Percentiles rank a stretch among this genome's conserved stretches.
phyloP scores from a whole-genome alignment of 2,888 invertebrate species.

The Notocelia uddmanniana region DNA sequence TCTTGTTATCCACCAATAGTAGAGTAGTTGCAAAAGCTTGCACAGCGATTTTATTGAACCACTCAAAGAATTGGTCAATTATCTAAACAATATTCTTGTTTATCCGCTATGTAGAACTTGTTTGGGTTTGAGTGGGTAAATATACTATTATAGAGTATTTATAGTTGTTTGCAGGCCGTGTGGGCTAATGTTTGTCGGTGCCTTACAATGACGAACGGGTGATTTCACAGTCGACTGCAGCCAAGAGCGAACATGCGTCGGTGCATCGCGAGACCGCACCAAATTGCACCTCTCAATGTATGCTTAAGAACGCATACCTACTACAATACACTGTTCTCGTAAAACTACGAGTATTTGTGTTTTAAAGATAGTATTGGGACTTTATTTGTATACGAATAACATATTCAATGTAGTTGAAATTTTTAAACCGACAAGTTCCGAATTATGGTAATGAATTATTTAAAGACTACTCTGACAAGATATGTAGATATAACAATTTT shows the following conservation, averaged over 20 bases:
- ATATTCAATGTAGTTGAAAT: too few species aligned
- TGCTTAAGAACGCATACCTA: constrained; percentile 3
- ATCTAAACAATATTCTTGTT: constrained; percentile 21
- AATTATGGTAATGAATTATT: too few species aligned
- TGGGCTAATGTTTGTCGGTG: constrained; percentile 71
- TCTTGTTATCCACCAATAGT: constrained; percentile 12
- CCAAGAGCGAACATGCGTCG: constrained; percentile 64
- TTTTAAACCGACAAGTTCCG: too few species aligned
- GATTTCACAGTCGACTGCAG: constrained; percentile 78
- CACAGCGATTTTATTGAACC: constrained; percentile 17
- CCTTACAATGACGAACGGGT: constrained; percentile 66
- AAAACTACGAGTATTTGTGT: constrained; percentile 3
- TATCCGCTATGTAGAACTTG: constrained; percentile 16
- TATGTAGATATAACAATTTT: too few species aligned
- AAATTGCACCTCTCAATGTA: constrained; percentile 58
- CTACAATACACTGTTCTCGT: constrained; percentile 8
- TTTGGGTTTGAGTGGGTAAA: constrained; percentile 63
- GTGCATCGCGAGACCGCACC: constrained; percentile 72
- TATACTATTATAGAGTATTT: constrained; percentile 57
- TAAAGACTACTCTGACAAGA: too few species aligned
- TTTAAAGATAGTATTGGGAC: not conserved
- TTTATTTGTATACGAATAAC: too few species aligned
- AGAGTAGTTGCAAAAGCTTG: not conserved
- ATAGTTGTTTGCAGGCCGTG: constrained; percentile 46
- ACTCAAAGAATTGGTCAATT: constrained; percentile 23